Percentiles rank a stretch among this genome's conserved stretches.
These are phyloP conservation scores for Drosophila atroscutellata DNA, from an alignment of 2,888 invertebrate species.

Conservation along the genomic window DNA sequence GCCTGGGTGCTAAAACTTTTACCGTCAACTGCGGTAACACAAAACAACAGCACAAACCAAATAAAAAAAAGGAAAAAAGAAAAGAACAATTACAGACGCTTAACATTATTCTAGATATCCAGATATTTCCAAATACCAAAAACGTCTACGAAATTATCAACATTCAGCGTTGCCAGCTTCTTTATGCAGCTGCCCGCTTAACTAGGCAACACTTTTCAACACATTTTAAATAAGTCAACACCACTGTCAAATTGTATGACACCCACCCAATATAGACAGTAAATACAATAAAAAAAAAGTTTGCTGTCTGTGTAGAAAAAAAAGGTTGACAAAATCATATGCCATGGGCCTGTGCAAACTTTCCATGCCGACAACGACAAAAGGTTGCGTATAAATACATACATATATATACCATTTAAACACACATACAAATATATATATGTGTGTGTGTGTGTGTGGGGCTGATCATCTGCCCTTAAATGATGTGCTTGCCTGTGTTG, in stretches of 20 bases:
- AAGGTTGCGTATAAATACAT: conserved; percentile 40
- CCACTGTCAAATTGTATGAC: conserved; percentile 44
- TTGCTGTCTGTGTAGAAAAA: conserved; percentile 25
- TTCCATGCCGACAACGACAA: conserved; percentile 62
- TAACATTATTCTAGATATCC: conserved; percentile 26
- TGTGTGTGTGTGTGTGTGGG: conserved; percentile 20
- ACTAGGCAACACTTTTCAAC: conserved; percentile 59
- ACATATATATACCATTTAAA: background rate
- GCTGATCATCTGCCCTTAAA: conserved; percentile 57
- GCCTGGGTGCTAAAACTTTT: conserved; percentile 50
- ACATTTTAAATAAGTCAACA: conserved; percentile 27
- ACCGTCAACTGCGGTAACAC: conserved; percentile 45
- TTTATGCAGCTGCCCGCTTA: conserved; percentile 32
- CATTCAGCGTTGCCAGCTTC: background rate
- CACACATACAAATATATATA: background rate
- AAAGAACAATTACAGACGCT: conserved; percentile 55
- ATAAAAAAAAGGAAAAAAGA: conserved; percentile 22
- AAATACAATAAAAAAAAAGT: conserved; percentile 21
- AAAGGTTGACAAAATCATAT: conserved; percentile 43
- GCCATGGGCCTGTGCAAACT: conserved; percentile 37
- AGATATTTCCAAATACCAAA: conserved; percentile 18
- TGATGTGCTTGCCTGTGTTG: conserved; percentile 54
- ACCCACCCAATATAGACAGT: conserved; percentile 21
- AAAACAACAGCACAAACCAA: conserved; percentile 36
- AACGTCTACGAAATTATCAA: conserved; percentile 9